These are phyloP conservation scores for Rhingia rostrata DNA, from an alignment of 2,888 invertebrate species.

Conservation along the genomic window DNA sequence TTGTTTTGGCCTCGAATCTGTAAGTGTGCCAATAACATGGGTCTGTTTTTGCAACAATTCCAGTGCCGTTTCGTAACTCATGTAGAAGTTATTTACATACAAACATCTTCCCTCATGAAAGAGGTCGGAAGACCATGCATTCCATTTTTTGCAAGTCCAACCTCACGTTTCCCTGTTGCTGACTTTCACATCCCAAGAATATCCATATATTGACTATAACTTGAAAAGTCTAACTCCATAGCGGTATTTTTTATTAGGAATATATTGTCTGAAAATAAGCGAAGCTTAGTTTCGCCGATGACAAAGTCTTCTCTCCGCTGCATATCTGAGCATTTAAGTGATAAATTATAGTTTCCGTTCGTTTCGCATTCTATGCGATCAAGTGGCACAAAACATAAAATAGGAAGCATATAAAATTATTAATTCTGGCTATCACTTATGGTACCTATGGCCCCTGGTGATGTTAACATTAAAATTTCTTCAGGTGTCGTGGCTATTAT, in stretches of 20 bases:
- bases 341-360: no score
- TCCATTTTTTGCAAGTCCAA: no score
- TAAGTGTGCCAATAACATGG: constrained; percentile 49
- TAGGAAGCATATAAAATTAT: no score
- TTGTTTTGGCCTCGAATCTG: constrained; percentile 22
- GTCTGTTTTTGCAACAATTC: constrained; percentile 78
- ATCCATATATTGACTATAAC: constrained; percentile 73
- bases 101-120: constrained; percentile 77
- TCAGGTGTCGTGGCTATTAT: no score
- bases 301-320: constrained; percentile 74
- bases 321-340: no score
- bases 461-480: no score
- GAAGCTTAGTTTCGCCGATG: constrained; percentile 76
- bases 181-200: constrained; percentile 68
- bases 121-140: constrained; percentile 76
- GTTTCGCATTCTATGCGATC: no score
- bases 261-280: constrained; percentile 75
- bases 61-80: constrained; percentile 76
- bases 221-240: constrained; percentile 75
- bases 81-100: constrained; percentile 79
- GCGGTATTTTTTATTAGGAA: constrained; percentile 73
- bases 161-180: constrained; percentile 76
- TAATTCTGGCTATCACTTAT: no score
- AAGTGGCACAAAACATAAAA: no score
- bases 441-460: no score